Conservation (phyloP, 2,113 vertebrate species). For the Myanophis thanlyinensis region DNA sequence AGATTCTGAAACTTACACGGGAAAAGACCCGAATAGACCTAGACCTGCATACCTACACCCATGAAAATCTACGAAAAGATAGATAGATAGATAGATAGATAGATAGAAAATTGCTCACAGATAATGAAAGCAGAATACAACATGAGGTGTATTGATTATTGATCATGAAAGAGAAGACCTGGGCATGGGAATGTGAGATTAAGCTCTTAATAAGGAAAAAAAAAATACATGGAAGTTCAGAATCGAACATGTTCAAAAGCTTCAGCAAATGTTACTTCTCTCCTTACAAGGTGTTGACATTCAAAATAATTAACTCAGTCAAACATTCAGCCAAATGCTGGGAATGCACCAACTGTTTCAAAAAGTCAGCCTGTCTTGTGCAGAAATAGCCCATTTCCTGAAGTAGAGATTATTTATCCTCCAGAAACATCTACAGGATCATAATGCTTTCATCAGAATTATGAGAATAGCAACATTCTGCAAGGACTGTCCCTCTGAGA, state of each 20-base stretch:
- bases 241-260: background rate
- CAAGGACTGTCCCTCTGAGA: background rate
- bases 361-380: background rate
- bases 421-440: background rate
- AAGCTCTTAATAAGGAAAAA: background rate
- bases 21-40: no score
- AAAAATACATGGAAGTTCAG: background rate
- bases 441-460: background rate
- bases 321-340: constrained; percentile 7
- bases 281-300: background rate
- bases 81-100: no score
- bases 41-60: no score
- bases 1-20: no score
- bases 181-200: background rate
- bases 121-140: background rate
- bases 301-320: background rate
- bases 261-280: background rate
- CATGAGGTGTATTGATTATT: background rate
- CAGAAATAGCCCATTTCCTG: background rate
- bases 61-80: no score
- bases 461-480: background rate
- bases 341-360: background rate
- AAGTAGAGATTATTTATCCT: background rate
- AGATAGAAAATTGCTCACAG: background rate
- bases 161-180: background rate